Conservation (phyloP, 2,888 invertebrate species). For the Hemistola chrysoprasaria region DNA sequence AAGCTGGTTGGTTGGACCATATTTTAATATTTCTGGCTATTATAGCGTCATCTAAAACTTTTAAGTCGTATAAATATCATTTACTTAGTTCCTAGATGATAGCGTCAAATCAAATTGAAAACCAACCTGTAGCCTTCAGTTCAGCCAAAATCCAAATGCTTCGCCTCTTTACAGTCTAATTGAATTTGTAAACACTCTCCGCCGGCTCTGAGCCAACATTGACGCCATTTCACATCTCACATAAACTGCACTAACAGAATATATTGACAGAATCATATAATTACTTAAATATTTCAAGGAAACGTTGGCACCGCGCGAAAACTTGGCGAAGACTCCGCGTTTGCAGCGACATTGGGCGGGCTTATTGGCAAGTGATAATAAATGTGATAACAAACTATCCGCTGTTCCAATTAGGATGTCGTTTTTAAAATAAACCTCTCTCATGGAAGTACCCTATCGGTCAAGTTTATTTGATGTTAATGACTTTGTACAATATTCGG, state of each 20-base stretch:
- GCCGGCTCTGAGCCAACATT: constrained; percentile 21
- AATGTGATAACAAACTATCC: constrained; percentile 45
- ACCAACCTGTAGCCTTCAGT: constrained; percentile 4
- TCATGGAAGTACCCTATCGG: constrained; percentile 6
- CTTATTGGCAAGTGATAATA: constrained; percentile 56
- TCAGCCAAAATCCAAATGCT: neutral
- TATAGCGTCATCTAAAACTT: too few relatives aligned
- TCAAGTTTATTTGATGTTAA: constrained; percentile 8
- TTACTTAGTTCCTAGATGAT: constrained; percentile 9
- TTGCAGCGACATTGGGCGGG: constrained; percentile 38
- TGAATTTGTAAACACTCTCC: constrained; percentile 29
- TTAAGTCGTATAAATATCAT: constrained; percentile 4
- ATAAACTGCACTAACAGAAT: neutral
- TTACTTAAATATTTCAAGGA: constrained; percentile 1
- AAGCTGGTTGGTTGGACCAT: too few relatives aligned
- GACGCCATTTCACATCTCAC: constrained; percentile 19
- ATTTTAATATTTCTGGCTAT: too few relatives aligned
- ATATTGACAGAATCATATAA: constrained; percentile 1
- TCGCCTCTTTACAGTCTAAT: constrained; percentile 22
- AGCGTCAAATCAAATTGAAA: neutral
- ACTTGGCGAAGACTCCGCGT: constrained; percentile 20
- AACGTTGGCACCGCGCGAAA: constrained; percentile 18
- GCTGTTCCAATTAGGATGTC: constrained; percentile 32
- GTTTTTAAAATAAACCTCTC: constrained; percentile 5
- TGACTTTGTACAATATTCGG: too few relatives aligned